Conservation (phyloP, 2,797 vertebrate species). For the Bufotes viridis region DNA sequence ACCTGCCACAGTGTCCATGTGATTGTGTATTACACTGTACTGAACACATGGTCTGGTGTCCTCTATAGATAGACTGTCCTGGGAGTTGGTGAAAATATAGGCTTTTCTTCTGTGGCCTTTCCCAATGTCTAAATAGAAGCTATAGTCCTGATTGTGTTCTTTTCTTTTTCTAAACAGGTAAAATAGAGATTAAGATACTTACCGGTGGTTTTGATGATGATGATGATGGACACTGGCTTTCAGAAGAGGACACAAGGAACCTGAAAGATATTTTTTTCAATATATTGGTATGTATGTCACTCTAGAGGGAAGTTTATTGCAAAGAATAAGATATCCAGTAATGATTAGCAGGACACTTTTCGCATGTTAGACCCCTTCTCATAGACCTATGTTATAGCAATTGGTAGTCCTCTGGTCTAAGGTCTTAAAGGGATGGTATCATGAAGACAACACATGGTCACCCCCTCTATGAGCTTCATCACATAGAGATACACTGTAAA, state of each 20-base stretch:
- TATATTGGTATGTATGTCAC: conserved; percentile 80
- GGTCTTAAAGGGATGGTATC: too few species aligned
- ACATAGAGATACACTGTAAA: too few species aligned
- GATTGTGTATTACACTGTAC: too few species aligned
- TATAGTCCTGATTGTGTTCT: background rate
- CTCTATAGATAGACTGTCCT: too few species aligned
- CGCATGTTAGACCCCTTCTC: too few species aligned
- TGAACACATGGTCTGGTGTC: too few species aligned
- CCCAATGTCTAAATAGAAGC: background rate
- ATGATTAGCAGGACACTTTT: background rate
- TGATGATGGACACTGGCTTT: conserved; percentile 87
- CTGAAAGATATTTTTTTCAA: conserved; percentile 94
- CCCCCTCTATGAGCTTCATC: too few species aligned
- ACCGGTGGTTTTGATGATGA: conserved; percentile 79
- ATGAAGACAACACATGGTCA: too few species aligned
- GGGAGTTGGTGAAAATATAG: too few species aligned
- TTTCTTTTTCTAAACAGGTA: conserved; percentile 74
- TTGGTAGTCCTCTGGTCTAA: too few species aligned
- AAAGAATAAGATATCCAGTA: background rate
- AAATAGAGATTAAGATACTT: conserved; percentile 94
- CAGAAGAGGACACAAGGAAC: conserved; percentile 91
- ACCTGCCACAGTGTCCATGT: too few species aligned
- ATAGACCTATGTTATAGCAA: background rate
- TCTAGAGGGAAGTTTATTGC: background rate
- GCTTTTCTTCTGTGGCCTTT: too few species aligned